phyloP scores from a whole-genome alignment of 2,888 invertebrate genomes.

The Nomada fabriciana region DNA sequence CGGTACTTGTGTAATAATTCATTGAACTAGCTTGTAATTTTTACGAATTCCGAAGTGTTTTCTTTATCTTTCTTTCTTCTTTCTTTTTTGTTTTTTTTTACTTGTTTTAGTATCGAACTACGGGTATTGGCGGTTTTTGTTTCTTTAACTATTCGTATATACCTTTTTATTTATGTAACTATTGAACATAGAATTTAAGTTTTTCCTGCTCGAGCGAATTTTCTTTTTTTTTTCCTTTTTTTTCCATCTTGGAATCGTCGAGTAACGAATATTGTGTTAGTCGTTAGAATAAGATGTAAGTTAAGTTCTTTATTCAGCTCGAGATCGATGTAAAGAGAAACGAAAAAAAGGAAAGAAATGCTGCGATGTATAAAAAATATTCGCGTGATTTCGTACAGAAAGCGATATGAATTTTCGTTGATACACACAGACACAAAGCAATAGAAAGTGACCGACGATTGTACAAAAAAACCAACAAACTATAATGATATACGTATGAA shows the following conservation, averaged over 20 bases:
- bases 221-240: not conserved
- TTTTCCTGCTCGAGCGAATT: not conserved
- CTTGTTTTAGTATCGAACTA: not conserved
- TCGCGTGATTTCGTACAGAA: not conserved
- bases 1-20: conserved; percentile 8
- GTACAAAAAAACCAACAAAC: not conserved
- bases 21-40: conserved; percentile 13
- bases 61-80: not conserved
- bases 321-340: not conserved
- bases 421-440: not conserved
- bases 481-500: not conserved
- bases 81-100: not conserved
- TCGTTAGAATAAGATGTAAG: not conserved
- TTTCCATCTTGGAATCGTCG: not conserved
- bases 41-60: conserved; percentile 18
- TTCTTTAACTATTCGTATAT: not conserved
- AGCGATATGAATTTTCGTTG: conserved; percentile 7
- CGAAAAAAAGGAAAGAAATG: not conserved
- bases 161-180: conserved; percentile 28
- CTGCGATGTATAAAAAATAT: not conserved
- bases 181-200: conserved; percentile 16
- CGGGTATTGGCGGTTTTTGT: conserved; percentile 4
- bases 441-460: conserved; percentile 2
- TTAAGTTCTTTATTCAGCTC: not conserved
- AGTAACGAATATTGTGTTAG: not conserved